These are phyloP conservation scores for Cardinalis cardinalis DNA, from an alignment of 2,113 vertebrate species.

Conservation along the genomic window DNA sequence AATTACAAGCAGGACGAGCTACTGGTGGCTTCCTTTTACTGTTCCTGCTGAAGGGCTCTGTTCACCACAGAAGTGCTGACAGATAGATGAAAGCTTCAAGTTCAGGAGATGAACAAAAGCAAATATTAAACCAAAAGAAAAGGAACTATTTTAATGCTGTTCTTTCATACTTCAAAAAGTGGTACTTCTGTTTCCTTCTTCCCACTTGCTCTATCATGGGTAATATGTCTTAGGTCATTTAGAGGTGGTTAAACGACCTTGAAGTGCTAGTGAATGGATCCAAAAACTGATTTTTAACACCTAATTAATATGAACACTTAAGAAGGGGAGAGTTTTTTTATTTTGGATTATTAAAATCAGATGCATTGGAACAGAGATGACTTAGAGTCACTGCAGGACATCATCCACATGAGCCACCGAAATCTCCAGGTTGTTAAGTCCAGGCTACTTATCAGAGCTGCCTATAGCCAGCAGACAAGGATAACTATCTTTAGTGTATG, in stretches of 20 bases:
- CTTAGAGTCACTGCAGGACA: background rate
- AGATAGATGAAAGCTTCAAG: background rate
- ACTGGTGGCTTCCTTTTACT: background rate
- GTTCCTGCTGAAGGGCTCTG: background rate
- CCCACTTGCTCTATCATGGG: background rate
- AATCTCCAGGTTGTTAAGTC: background rate
- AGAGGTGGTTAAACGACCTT: background rate
- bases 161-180: background rate
- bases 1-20: background rate
- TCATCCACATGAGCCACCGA: background rate
- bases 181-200: background rate
- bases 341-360: constrained; percentile 9
- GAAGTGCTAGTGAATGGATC: background rate
- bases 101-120: constrained; percentile 7
- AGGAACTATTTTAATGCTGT: background rate
- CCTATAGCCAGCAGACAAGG: background rate
- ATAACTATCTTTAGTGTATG: background rate
- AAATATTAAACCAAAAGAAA: background rate
- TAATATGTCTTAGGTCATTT: background rate
- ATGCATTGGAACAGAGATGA: background rate
- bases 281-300: constrained; percentile 28
- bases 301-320: background rate
- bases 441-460: background rate
- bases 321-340: background rate
- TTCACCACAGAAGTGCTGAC: background rate